phyloP scores from a whole-genome alignment of 2,888 invertebrate genomes.

The Noctua fimbriata region DNA sequence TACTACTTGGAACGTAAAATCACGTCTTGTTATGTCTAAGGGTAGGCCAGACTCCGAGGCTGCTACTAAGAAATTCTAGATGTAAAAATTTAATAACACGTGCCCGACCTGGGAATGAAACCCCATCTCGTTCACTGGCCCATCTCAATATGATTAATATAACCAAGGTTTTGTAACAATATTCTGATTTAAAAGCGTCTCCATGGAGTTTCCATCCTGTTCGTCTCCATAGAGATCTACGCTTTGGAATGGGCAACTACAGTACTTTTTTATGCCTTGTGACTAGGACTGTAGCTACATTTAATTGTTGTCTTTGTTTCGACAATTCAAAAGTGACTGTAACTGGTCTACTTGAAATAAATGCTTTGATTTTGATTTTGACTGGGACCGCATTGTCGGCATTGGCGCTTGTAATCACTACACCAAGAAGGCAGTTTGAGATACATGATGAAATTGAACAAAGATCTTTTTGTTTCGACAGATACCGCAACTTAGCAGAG shows the following conservation, averaged over 20 bases:
- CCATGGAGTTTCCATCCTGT: too few species aligned
- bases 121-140: background rate
- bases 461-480: slow-evolving; percentile 53
- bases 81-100: background rate
- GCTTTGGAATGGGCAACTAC: too few species aligned
- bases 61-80: background rate
- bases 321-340: too few species aligned
- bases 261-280: too few species aligned
- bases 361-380: too few species aligned
- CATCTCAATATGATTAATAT: too few species aligned
- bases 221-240: too few species aligned
- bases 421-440: background rate
- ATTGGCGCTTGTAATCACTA: background rate
- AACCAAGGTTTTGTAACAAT: too few species aligned
- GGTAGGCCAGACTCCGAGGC: background rate
- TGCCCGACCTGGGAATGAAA: background rate
- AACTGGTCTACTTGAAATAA: too few species aligned
- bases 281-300: too few species aligned
- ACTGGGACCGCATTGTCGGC: background rate
- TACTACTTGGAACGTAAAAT: background rate
- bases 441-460: background rate
- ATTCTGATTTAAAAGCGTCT: too few species aligned
- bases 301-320: too few species aligned
- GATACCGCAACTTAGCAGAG: slow-evolving; percentile 87
- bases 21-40: background rate